These are phyloP conservation scores for Dasysyrphus albostriatus DNA, from an alignment of 2,888 invertebrate species.

Conservation along the genomic window DNA sequence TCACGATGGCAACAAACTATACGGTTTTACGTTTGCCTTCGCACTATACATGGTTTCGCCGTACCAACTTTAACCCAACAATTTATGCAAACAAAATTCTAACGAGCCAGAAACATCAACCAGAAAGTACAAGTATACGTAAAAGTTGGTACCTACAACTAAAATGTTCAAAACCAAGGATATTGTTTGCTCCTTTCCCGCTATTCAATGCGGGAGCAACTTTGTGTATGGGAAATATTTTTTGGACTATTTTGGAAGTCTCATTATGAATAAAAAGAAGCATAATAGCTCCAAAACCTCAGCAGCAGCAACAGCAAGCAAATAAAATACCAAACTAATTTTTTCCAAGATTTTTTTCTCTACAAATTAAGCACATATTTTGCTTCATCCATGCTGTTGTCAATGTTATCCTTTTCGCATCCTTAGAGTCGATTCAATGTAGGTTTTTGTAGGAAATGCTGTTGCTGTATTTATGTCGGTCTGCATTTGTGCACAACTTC, in stretches of 20 bases:
- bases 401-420: conserved; percentile 45
- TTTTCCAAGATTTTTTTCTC: conserved; percentile 28
- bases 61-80: neutral
- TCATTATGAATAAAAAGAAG: conserved; percentile 3
- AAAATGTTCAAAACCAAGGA: neutral
- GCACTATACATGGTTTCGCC: neutral
- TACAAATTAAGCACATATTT: conserved; percentile 64
- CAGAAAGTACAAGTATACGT: neutral
- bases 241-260: neutral
- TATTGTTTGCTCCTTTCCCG: neutral
- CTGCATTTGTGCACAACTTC: conserved; percentile 26
- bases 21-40: neutral
- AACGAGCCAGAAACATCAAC: neutral
- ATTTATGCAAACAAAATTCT: neutral
- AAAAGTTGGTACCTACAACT: neutral
- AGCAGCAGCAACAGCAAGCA: neutral
- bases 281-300: neutral
- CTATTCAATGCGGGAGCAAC: neutral
- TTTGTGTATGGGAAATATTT: neutral
- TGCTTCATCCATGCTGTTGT: conserved; percentile 25
- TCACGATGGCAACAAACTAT: neutral
- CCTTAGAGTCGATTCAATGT: conserved; percentile 19
- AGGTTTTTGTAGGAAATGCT: neutral
- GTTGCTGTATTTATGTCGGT: conserved; percentile 2
- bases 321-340: conserved; percentile 60